phyloP scores from a whole-genome alignment of 2,797 vertebrate species.

The Bradypus variegatus region DNA sequence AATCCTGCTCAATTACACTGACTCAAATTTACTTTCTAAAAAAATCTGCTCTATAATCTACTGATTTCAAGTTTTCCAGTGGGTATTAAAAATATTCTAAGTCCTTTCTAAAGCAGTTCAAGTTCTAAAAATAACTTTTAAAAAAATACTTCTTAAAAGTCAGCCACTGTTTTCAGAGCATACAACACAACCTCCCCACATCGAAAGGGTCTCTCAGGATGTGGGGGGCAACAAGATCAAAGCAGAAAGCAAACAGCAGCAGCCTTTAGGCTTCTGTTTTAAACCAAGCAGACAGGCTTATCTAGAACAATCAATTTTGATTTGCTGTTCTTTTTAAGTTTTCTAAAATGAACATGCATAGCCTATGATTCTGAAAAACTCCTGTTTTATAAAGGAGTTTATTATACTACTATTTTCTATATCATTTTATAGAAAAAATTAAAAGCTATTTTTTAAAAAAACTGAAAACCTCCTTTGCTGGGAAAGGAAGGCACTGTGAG shows the following conservation, averaged over 20 bases:
- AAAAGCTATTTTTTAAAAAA: neutral
- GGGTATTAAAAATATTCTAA: neutral
- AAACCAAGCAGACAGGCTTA: too few relatives aligned
- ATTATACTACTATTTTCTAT: too few relatives aligned
- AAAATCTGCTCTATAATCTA: neutral
- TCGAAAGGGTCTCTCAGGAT: neutral
- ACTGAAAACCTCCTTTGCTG: neutral
- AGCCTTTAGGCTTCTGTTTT: too few relatives aligned
- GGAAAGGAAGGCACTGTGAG: neutral
- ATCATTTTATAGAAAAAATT: neutral
- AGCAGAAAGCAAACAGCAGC: too few relatives aligned
- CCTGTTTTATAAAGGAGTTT: neutral
- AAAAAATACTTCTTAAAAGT: neutral
- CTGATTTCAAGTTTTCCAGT: neutral
- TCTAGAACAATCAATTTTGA: neutral
- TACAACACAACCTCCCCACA: accelerated
- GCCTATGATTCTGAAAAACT: neutral
- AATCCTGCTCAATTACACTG: accelerated
- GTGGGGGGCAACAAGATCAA: neutral
- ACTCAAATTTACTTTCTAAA: neutral
- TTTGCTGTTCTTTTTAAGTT: neutral
- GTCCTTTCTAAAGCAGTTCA: slow-evolving; percentile 47
- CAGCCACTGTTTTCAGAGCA: neutral
- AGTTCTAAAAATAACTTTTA: slow-evolving; percentile 41
- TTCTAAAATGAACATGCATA: neutral